Conservation (phyloP, 2,888 invertebrate species). For the Torymus aiolomorphi region DNA sequence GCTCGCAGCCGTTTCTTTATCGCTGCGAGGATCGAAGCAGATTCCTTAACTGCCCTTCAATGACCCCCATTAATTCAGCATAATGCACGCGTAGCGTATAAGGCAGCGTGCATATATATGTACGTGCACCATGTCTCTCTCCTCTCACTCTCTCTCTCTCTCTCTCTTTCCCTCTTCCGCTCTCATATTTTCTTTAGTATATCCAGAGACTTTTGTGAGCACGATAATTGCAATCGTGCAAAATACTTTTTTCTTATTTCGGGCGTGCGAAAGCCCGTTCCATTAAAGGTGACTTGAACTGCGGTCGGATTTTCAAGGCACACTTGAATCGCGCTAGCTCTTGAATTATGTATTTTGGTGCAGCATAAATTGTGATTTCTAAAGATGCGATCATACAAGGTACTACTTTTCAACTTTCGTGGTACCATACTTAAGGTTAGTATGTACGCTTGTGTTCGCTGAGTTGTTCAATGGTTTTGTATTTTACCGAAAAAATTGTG, state of each 20-base stretch:
- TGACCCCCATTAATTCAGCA: conserved; percentile 54
- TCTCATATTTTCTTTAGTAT: conserved; percentile 37
- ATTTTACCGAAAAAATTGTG: background rate
- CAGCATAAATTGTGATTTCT: conserved; percentile 29
- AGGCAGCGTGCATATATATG: background rate
- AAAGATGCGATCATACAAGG: conserved; percentile 38
- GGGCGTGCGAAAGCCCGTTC: too few species aligned
- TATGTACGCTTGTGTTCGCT: background rate
- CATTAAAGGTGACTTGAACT: too few species aligned
- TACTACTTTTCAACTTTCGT: conserved; percentile 27
- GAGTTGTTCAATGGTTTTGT: background rate
- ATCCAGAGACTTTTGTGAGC: conserved; percentile 16
- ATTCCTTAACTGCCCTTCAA: conserved; percentile 50
- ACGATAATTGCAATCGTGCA: conserved; percentile 43
- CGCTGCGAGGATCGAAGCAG: conserved; percentile 43
- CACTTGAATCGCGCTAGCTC: conserved; percentile 8
- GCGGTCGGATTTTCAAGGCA: background rate
- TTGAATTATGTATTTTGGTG: conserved; percentile 30
- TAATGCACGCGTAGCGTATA: conserved; percentile 22
- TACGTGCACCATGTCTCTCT: too few species aligned
- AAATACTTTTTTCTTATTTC: conserved; percentile 22
- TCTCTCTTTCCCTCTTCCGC: background rate
- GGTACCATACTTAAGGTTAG: background rate
- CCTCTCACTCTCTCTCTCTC: background rate
- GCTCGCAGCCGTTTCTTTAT: conserved; percentile 44